Evolutionary conservation across 2,797 vertebrate species (phyloP).

Genomic region (Sebastolobus altivelis): DNA sequence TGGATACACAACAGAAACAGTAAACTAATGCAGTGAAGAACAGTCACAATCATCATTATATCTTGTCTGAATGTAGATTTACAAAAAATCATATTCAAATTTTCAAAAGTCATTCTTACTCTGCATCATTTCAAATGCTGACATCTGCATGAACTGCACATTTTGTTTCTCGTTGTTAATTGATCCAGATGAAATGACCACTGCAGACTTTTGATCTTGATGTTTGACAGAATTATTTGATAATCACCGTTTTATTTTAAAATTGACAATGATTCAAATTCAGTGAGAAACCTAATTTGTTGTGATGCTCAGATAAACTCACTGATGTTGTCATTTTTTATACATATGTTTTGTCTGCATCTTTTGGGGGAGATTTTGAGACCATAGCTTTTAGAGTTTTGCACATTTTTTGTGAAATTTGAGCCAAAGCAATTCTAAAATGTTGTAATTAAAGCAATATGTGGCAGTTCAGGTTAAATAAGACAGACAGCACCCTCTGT

Average conservation of each 20-base stretch:
- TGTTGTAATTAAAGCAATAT: neutral
- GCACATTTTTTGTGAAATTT: neutral
- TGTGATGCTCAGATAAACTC: neutral
- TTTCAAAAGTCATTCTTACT: no score
- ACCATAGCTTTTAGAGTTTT: no score
- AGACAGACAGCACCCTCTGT: no score
- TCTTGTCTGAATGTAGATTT: neutral
- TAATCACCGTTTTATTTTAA: accelerated
- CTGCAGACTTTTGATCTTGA: no score
- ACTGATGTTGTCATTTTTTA: no score
- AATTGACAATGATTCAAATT: neutral
- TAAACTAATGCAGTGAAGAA: neutral
- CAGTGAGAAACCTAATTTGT: accelerated
- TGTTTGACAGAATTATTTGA: neutral
- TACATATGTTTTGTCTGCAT: neutral
- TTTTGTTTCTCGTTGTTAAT: no score
- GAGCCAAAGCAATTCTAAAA: neutral
- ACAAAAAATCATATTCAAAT: no score
- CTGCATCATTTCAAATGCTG: no score
- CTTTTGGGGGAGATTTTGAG: no score
- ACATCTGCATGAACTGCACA: no score
- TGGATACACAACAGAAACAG: neutral
- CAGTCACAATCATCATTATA: accelerated
- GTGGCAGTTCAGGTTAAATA: neutral
- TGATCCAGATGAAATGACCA: no score